Percentiles rank a stretch among this genome's conserved stretches.
Conservation (phyloP, 2,888 invertebrate genomes). For the Eugnorisma glareosa region DNA sequence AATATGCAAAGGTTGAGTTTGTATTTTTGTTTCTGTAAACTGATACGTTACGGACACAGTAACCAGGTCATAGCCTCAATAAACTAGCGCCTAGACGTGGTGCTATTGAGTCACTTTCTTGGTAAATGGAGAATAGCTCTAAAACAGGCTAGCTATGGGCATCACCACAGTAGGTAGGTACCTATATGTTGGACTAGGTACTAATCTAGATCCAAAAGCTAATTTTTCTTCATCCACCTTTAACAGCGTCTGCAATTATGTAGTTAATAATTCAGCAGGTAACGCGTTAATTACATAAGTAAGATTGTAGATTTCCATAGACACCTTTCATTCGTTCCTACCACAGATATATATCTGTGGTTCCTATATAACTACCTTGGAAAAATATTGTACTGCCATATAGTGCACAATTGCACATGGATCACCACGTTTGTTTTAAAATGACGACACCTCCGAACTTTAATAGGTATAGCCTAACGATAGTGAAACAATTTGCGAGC, state of each 20-base stretch:
- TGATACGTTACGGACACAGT: neutral
- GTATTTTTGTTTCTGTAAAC: constrained; percentile 28
- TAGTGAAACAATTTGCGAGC: constrained; percentile 30
- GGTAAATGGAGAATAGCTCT: neutral
- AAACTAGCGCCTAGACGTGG: neutral
- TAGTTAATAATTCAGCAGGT: no score
- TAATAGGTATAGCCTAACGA: constrained; percentile 12
- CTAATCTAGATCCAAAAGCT: neutral
- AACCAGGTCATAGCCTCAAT: constrained; percentile 7
- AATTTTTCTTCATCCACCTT: neutral
- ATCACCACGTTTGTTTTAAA: neutral
- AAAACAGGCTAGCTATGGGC: neutral
- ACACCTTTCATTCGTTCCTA: neutral
- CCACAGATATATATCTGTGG: no score
- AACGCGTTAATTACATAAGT: no score
- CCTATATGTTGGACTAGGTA: neutral
- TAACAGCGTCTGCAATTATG: neutral
- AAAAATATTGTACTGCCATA: neutral
- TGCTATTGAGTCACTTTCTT: neutral
- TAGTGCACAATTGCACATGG: neutral
- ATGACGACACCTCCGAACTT: constrained; percentile 16
- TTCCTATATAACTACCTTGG: no score
- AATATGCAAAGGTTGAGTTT: neutral
- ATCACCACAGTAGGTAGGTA: neutral
- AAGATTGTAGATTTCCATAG: neutral